Base-by-base conservation (phyloP, 2,797 vertebrate species). In the Halcyon leucocephala region DNA sequence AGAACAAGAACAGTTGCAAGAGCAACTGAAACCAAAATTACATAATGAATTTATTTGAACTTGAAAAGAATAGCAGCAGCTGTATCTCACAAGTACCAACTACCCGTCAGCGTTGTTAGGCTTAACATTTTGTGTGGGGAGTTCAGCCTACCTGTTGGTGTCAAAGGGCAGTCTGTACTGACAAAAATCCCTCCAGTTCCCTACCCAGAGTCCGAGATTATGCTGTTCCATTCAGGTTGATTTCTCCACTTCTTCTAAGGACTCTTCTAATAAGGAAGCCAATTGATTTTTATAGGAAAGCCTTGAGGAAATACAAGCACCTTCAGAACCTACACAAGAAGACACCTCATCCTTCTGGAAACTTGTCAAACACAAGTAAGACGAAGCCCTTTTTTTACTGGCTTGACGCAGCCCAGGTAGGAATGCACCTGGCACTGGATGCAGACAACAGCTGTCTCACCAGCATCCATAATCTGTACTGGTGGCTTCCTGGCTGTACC, bases 401-500 rank as follows among this genome's bases (percentile, higher is more conserved):
- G 15, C 64, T 86, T 4, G 0, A 19, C 1, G 0, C 51, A 94
- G 44, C 9, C 61, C 91, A 96, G 94, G 95, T 96, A 97, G 92
- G 82, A 70, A 86, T 31, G 65, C 85, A 97, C 91, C 97, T 98
- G 96, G 97, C 95, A 95, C 80, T 66, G 76, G 92, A 78, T 82
- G 58, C 86, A 95, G 84, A 92, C 90, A 95, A 78, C 97, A 97
- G 97, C 96, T 97, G 97, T 95, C 97, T 97, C 92, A 94, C 89
- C 90, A 97, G 96, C 97, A 97, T 96, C 96, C 72, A 61, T 97
- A 97, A 96, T 97, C 95, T 97, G 93, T 93, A 83, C 92, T 93
- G 95, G 96, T 97, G 95, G 81, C 90, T 97, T 97, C 48, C 90
- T 97, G 94, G 94, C 96, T 97, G 93, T 97, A 97, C 96, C 96